Conservation (phyloP, 2,797 vertebrate species). For the Eospalax fontanierii region DNA sequence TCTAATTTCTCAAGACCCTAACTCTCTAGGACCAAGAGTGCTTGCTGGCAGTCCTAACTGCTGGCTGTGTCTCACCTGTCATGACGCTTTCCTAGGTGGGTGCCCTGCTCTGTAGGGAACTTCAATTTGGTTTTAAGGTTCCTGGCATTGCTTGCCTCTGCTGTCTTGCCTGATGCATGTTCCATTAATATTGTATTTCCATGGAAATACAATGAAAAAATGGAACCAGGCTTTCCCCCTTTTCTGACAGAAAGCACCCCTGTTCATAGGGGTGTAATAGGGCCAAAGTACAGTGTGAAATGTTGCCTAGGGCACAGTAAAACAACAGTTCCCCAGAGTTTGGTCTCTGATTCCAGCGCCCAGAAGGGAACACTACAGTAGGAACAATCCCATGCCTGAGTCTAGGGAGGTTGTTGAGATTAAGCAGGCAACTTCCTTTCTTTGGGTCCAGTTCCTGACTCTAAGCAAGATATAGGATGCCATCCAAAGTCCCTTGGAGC, state of each 20-base stretch:
- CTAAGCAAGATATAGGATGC: neutral
- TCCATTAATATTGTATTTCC: slow-evolving; percentile 36
- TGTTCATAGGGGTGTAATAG: neutral
- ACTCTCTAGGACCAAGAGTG: neutral
- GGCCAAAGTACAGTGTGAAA: neutral
- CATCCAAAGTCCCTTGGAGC: neutral
- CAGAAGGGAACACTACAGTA: neutral
- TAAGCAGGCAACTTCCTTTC: slow-evolving; percentile 21
- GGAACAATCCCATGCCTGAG: neutral
- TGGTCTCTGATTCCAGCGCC: neutral
- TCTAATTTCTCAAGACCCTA: neutral
- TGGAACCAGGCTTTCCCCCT: neutral
- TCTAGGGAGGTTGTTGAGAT: neutral
- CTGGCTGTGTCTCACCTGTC: neutral
- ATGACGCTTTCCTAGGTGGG: neutral
- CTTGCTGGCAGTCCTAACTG: neutral
- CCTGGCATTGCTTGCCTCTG: neutral
- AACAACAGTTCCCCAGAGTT: neutral
- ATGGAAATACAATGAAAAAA: neutral
- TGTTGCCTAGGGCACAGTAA: neutral
- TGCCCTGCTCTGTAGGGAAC: neutral
- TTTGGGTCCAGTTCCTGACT: neutral
- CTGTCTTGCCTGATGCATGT: neutral
- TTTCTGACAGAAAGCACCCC: neutral
- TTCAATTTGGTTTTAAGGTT: neutral